phyloP scores from a whole-genome alignment of 2,113 vertebrate species.

The Xiphias gladius region DNA sequence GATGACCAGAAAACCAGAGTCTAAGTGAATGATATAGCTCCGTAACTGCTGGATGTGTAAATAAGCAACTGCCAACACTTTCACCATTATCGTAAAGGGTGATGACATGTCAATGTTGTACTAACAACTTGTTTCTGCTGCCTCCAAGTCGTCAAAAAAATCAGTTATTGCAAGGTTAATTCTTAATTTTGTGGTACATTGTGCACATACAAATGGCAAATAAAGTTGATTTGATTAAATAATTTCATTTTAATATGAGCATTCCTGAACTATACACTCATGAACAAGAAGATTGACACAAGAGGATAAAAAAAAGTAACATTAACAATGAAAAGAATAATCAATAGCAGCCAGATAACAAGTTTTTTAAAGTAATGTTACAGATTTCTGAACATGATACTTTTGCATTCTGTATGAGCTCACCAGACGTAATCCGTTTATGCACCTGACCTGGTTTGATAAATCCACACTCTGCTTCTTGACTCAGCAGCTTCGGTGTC shows the following conservation, averaged over 20 bases:
- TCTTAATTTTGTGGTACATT: background rate
- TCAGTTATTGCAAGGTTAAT: background rate
- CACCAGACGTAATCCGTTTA: constrained; percentile 18
- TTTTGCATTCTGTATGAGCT: background rate
- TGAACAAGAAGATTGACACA: background rate
- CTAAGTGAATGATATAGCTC: background rate
- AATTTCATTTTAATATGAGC: background rate
- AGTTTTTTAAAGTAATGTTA: background rate
- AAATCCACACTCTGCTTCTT: constrained; percentile 27
- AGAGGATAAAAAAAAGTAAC: background rate
- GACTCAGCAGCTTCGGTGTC: constrained; percentile 51
- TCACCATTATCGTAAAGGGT: background rate
- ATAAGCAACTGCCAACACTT: background rate
- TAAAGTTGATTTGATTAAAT: background rate
- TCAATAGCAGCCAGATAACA: background rate
- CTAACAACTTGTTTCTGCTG: background rate
- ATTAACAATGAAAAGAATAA: background rate
- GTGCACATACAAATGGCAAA: background rate
- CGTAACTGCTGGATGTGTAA: background rate
- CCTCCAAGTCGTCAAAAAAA: background rate
- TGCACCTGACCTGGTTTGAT: constrained; percentile 18
- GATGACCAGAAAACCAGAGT: background rate
- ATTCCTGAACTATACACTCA: background rate
- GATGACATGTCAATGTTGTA: too few relatives aligned
- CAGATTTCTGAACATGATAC: background rate